phyloP scores from a whole-genome alignment of 2,113 vertebrate species.

The Thunnus maccoyii region DNA sequence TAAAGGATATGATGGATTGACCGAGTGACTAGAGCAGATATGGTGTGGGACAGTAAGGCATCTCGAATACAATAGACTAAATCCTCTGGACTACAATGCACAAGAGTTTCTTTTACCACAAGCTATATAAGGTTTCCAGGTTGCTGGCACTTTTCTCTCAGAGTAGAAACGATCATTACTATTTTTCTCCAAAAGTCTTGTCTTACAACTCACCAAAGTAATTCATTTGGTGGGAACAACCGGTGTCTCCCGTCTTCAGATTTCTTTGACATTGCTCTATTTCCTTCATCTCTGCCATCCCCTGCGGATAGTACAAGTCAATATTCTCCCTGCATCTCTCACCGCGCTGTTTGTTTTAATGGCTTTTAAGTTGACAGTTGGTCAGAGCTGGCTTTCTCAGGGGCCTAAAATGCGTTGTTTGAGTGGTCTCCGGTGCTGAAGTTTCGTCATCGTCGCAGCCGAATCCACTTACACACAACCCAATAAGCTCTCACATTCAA shows the following conservation, averaged over 20 bases:
- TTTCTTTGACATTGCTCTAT: conserved; percentile 52
- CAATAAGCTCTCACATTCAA: conserved; percentile 52
- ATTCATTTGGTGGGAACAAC: conserved; percentile 34
- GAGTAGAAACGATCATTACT: conserved; percentile 39
- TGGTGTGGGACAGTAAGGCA: conserved; percentile 32
- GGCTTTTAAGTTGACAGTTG: conserved; percentile 72
- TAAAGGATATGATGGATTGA: conserved; percentile 57
- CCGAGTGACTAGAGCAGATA: conserved; percentile 54
- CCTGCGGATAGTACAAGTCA: conserved; percentile 55
- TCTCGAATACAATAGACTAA: conserved; percentile 48
- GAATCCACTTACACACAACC: conserved; percentile 68
- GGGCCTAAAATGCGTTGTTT: conserved; percentile 55
- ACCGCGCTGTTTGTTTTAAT: conserved; percentile 67
- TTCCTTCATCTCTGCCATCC: conserved; percentile 46
- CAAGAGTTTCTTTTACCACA: conserved; percentile 15
- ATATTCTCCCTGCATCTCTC: conserved; percentile 69
- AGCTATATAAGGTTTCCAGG: conserved; percentile 34
- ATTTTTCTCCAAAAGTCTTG: conserved; percentile 23
- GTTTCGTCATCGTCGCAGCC: conserved; percentile 47
- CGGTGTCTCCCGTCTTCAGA: conserved; percentile 31
- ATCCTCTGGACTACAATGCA: conserved; percentile 45
- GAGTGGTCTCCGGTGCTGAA: conserved; percentile 51
- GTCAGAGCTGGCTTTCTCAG: conserved; percentile 55
- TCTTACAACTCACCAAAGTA: conserved; percentile 27
- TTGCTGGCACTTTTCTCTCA: conserved; percentile 40